Evolutionary conservation across 2,797 vertebrate species (phyloP).

Genomic region (Amblyopsis hoosieri): DNA sequence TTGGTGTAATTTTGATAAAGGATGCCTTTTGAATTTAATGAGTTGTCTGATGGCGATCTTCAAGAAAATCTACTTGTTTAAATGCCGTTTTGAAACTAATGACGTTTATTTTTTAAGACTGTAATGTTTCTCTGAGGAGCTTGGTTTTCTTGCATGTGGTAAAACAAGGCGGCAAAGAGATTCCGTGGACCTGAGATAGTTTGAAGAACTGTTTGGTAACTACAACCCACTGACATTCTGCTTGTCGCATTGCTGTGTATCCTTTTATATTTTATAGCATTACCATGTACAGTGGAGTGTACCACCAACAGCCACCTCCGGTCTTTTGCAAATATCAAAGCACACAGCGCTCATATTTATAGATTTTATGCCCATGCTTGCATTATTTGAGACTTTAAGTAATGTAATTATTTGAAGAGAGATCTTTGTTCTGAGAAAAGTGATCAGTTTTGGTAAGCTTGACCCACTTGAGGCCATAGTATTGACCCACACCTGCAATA

Average conservation of each 20-base stretch:
- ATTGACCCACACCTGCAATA: slow-evolving; percentile 29
- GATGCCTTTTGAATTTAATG: slow-evolving; percentile 64
- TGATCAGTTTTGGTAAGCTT: slow-evolving; percentile 39
- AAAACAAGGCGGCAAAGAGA: slow-evolving; percentile 48
- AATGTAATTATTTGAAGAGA: slow-evolving; percentile 56
- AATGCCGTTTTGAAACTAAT: slow-evolving; percentile 49
- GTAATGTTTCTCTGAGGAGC: slow-evolving; percentile 48
- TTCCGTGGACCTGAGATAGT: slow-evolving; percentile 46
- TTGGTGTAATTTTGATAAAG: slow-evolving; percentile 57
- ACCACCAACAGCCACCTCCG: slow-evolving; percentile 47
- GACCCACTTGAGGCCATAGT: slow-evolving; percentile 48
- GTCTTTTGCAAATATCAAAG: slow-evolving; percentile 59
- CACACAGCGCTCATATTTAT: slow-evolving; percentile 54
- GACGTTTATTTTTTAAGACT: slow-evolving; percentile 42
- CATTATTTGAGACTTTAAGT: slow-evolving; percentile 41
- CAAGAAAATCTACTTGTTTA: slow-evolving; percentile 24
- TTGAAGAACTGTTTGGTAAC: slow-evolving; percentile 40
- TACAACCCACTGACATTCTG: slow-evolving; percentile 29
- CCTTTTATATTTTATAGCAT: slow-evolving; percentile 44
- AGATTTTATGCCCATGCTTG: slow-evolving; percentile 34
- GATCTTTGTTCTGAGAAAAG: slow-evolving; percentile 44
- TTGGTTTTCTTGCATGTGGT: slow-evolving; percentile 60
- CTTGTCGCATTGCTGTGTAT: slow-evolving; percentile 33
- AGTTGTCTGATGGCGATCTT: slow-evolving; percentile 50
- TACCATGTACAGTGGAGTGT: slow-evolving; percentile 50